A percentile compares a stretch with the other conserved stretches of the same genome.
phyloP scores from a whole-genome alignment of 2,888 invertebrate species.

The Pandemis cinnamomeana region DNA sequence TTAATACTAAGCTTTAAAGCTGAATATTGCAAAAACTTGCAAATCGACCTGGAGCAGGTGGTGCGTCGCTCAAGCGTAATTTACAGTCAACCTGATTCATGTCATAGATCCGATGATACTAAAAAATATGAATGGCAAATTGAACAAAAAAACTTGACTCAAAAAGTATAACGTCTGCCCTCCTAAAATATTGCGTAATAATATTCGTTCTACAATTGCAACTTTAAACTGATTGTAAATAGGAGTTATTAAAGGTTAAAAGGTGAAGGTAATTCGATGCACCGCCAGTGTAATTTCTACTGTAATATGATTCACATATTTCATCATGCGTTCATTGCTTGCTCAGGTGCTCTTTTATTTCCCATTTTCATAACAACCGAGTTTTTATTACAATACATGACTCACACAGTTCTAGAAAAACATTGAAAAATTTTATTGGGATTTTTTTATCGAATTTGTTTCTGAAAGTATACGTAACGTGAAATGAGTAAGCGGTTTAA shows the following conservation, averaged over 20 bases:
- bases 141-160: too few relatives aligned
- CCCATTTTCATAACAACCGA: constrained; percentile 17
- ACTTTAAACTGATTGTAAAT: not conserved
- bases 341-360: constrained; percentile 32
- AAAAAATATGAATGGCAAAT: too few relatives aligned
- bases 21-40: not conserved
- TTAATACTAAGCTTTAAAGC: too few relatives aligned
- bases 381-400: constrained; percentile 14
- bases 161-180: too few relatives aligned
- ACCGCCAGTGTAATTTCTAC: constrained; percentile 17
- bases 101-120: too few relatives aligned
- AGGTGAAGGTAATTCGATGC: not conserved
- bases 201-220: not conserved
- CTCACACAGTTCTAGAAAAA: constrained; percentile 9
- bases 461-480: not conserved
- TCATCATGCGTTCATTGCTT: constrained; percentile 29
- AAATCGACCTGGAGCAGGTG: not conserved
- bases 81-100: too few relatives aligned
- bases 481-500: not conserved
- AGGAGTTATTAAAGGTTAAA: not conserved
- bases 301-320: constrained; percentile 35
- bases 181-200: too few relatives aligned
- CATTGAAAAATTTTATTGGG: not conserved
- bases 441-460: not conserved
- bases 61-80: too few relatives aligned